These are phyloP conservation scores for Aramus guarauna DNA, from an alignment of 2,113 vertebrate genomes.

Conservation along the genomic window DNA sequence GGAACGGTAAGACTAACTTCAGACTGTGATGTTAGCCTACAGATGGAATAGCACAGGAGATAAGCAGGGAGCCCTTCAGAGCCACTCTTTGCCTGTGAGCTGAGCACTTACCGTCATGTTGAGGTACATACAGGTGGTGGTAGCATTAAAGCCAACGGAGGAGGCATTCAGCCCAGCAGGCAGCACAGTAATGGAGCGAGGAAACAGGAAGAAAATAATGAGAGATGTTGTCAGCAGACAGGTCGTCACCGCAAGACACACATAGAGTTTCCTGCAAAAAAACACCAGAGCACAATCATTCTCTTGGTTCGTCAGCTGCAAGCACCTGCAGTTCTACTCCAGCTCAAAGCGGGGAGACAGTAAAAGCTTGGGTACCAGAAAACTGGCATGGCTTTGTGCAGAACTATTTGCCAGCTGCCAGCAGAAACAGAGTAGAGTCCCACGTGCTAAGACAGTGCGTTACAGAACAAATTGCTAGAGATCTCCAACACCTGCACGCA, in stretches of 20 bases:
- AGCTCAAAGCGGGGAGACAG: not conserved
- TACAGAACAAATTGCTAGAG: not conserved
- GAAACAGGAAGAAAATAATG: slow-evolving; percentile 68
- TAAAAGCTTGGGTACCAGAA: not conserved
- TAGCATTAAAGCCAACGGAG: not conserved
- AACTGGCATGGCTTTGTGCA: not conserved
- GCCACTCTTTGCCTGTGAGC: not conserved
- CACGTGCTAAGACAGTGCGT: not conserved
- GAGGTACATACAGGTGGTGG: not conserved
- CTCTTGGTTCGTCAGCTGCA: not conserved
- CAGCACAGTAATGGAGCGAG: slow-evolving; percentile 22
- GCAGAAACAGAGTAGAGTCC: not conserved
- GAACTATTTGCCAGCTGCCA: not conserved
- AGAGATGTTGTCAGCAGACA: slow-evolving; percentile 58
- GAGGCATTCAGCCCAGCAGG: slow-evolving; percentile 61
- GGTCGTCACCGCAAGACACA: slow-evolving; percentile 59
- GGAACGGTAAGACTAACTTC: not conserved
- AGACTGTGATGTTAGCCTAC: not conserved
- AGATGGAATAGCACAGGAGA: not conserved
- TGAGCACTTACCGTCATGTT: slow-evolving; percentile 59
- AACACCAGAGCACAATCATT: not conserved
- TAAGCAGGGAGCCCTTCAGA: not conserved
- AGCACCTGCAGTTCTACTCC: not conserved
- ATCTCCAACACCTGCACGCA: not conserved
- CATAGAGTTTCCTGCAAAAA: slow-evolving; percentile 66